phyloP scores from a whole-genome alignment of 2,113 vertebrate genomes.

The Anoura caudifer region DNA sequence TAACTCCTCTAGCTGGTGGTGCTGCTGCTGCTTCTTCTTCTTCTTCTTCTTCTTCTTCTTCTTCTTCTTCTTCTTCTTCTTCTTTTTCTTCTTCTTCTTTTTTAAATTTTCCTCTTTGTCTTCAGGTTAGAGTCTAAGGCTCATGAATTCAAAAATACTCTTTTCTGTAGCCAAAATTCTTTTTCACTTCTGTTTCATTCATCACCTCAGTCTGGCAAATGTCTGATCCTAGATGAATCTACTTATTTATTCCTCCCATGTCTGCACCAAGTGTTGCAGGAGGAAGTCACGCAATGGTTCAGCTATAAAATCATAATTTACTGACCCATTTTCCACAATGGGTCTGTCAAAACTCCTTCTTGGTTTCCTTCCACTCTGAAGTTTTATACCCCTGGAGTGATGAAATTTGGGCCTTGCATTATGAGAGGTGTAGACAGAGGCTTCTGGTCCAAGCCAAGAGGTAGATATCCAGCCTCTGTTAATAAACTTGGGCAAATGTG shows the following conservation, averaged over 20 bases:
- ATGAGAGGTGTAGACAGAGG: neutral
- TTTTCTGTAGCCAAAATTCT: slow-evolving; percentile 11
- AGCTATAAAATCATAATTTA: neutral
- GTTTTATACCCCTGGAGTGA: neutral
- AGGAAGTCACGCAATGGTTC: neutral
- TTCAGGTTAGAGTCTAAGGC: neutral
- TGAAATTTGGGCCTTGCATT: neutral
- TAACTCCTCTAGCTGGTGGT: neutral
- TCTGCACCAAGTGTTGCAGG: neutral
- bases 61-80: too few relatives aligned
- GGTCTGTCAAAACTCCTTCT: neutral
- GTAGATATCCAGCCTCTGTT: neutral
- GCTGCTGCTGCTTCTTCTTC: too few relatives aligned
- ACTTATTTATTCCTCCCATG: neutral
- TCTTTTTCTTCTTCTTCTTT: neutral
- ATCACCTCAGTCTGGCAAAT: slow-evolving; percentile 5
- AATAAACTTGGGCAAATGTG: neutral
- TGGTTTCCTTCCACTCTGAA: neutral
- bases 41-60: too few relatives aligned
- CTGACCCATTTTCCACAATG: neutral
- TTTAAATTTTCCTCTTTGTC: neutral
- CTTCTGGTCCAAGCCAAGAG: neutral
- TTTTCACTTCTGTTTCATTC: slow-evolving; percentile 20
- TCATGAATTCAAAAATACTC: slow-evolving; percentile 23
- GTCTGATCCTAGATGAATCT: neutral